phyloP scores from a whole-genome alignment of 1,140 invertebrate species.

The Ceratosolen fusciceps region DNA sequence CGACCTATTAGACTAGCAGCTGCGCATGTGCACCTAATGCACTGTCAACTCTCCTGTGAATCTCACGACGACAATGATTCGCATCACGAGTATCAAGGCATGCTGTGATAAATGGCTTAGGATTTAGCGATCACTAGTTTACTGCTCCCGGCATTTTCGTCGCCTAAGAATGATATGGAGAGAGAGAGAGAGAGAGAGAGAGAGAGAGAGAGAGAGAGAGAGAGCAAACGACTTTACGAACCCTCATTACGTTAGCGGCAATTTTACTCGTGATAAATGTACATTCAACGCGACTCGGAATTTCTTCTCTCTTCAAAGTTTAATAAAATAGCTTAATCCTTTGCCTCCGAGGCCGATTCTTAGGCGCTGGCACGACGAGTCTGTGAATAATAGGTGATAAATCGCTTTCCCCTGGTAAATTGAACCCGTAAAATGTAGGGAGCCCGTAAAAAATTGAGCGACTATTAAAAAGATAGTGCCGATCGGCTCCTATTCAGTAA shows the following conservation, averaged over 20 bases:
- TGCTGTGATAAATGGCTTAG: background rate
- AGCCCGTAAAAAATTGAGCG: background rate
- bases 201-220: too few relatives aligned
- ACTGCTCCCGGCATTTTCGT: background rate
- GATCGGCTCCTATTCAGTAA: too few relatives aligned
- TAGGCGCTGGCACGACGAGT: background rate
- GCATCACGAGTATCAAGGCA: too few relatives aligned
- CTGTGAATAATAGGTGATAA: background rate
- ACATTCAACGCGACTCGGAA: background rate
- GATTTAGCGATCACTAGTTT: background rate
- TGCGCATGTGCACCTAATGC: too few relatives aligned
- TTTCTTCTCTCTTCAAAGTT: background rate
- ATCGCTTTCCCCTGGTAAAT: background rate
- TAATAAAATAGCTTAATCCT: background rate
- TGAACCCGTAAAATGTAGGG: background rate
- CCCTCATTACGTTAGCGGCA: background rate
- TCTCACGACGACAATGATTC: conserved; percentile 19
- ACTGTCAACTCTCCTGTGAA: conserved; percentile 10
- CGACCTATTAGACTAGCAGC: too few relatives aligned
- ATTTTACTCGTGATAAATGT: background rate
- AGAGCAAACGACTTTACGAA: too few relatives aligned
- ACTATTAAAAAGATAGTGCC: background rate
- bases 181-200: too few relatives aligned
- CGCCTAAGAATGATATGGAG: background rate
- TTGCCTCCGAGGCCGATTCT: background rate